Conservation (phyloP, 2,888 invertebrate species). For the Sceliomorpha sp. region DNA sequence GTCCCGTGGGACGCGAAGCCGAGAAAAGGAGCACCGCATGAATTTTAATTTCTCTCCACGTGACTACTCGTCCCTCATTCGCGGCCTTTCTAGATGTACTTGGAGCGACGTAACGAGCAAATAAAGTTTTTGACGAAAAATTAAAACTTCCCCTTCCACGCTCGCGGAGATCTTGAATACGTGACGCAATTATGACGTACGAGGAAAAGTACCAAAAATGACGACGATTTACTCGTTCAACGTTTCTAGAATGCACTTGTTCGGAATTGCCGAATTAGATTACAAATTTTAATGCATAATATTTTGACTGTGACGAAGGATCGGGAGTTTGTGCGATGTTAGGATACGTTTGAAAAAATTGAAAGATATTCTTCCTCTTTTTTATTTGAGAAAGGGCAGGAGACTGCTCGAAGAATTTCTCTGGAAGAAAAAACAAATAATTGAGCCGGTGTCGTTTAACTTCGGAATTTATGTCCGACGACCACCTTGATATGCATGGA, state of each 20-base stretch:
- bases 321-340: too few species aligned
- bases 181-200: conserved; percentile 68
- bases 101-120: conserved; percentile 71
- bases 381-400: not conserved
- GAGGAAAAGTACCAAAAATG: conserved; percentile 18
- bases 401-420: not conserved
- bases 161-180: conserved; percentile 59
- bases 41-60: conserved; percentile 74
- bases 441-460: conserved; percentile 17
- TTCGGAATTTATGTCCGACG: conserved; percentile 25
- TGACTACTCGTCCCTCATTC: conserved; percentile 51
- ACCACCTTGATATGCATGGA: conserved; percentile 43
- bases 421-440: conserved; percentile 16
- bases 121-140: conserved; percentile 75
- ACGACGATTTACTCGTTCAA: too few species aligned
- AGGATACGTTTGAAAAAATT: not conserved
- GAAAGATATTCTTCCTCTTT: too few species aligned
- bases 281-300: not conserved
- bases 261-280: not conserved
- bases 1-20: conserved; percentile 70
- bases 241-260: too few species aligned
- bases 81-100: conserved; percentile 57
- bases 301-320: too few species aligned
- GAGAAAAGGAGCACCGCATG: conserved; percentile 74
- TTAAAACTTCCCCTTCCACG: conserved; percentile 67